Percentiles rank a stretch among this genome's conserved stretches.
Conservation (phyloP, 2,888 invertebrate genomes). For the Macropis europaea region DNA sequence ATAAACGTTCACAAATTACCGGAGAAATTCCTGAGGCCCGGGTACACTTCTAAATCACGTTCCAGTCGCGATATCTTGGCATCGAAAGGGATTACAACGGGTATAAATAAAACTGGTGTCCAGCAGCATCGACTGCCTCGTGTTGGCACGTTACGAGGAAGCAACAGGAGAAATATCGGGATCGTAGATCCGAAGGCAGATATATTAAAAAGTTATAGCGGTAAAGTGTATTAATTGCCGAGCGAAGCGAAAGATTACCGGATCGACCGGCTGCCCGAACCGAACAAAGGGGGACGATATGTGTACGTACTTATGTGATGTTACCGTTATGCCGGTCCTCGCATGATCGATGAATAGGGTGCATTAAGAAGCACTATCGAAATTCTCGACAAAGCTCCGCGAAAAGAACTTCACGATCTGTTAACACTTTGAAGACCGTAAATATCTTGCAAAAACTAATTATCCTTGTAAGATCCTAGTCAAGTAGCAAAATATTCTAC, state of each 20-base stretch:
- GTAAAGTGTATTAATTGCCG: constrained; percentile 64
- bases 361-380: constrained; percentile 50
- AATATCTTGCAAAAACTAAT: too few species aligned
- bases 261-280: constrained; percentile 29
- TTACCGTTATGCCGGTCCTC: constrained; percentile 59
- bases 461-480: too few species aligned
- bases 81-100: neutral
- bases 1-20: constrained; percentile 24
- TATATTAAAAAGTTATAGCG: constrained; percentile 56
- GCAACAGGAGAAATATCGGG: neutral
- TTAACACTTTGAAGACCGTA: too few species aligned
- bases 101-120: constrained; percentile 15
- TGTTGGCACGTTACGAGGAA: neutral
- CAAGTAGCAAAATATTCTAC: too few species aligned
- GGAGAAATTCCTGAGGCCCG: neutral
- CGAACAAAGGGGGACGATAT: constrained; percentile 60
- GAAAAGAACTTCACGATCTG: constrained; percentile 25
- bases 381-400: constrained; percentile 13
- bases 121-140: neutral
- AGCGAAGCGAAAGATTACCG: constrained; percentile 56
- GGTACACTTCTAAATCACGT: constrained; percentile 28
- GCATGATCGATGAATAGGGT: constrained; percentile 61
- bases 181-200: constrained; percentile 29
- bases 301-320: too few species aligned
- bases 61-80: constrained; percentile 1